Base-by-base conservation (phyloP, 2,113 vertebrate genomes). In the Pituophis catenifer region DNA sequence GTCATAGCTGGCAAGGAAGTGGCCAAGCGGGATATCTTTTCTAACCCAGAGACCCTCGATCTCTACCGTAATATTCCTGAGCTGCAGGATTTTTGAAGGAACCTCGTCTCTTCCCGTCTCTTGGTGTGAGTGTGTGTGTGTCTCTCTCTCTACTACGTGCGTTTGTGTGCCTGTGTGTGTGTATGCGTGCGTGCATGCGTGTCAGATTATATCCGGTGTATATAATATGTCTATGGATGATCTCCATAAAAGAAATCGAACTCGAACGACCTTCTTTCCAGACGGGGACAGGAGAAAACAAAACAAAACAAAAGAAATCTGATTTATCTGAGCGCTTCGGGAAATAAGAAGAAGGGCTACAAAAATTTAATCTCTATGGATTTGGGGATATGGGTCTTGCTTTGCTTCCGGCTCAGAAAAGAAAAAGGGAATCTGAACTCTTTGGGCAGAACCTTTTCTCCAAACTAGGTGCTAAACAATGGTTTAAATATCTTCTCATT, bases 51-150 rank as follows among this genome's bases (percentile, higher is more conserved):
- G 90, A 97, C 99, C 24, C 97, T 99, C 97, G 99, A 99, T 88
- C 97, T 99, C 87, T 99, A 98, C 98, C 97, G 96, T 94, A 98
- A 99, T 97, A 98, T 99, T 96, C 99, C 99, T 0, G 99, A 99
- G 95, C 98, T 99, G 89, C 99, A 98, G 93, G 98, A 98, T 97
- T 99, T 98, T 97, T 99, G 97, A 98, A 95, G 21, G 29, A 2
- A 24, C 4, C 86, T 26, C 2, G 9, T 57, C 92, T 65, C 65
- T 93, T 12, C 3, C 44, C 1, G 7, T 90, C 8, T 57, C 88
- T 96, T 53, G 33, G 93, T 95, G 89, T 89, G 59, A 44, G 75
- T 92, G 50, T n/a, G 12, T 70, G n/a, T 38, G 4, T 70, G 75
- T 92, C 44, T n/a, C 5, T 70, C 4, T 70, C 59, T 59, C 48